Base-by-base conservation (phyloP, 37 sponge, comb jelly and placozoan genomes). In the Aphrocallistes beatrix region DNA sequence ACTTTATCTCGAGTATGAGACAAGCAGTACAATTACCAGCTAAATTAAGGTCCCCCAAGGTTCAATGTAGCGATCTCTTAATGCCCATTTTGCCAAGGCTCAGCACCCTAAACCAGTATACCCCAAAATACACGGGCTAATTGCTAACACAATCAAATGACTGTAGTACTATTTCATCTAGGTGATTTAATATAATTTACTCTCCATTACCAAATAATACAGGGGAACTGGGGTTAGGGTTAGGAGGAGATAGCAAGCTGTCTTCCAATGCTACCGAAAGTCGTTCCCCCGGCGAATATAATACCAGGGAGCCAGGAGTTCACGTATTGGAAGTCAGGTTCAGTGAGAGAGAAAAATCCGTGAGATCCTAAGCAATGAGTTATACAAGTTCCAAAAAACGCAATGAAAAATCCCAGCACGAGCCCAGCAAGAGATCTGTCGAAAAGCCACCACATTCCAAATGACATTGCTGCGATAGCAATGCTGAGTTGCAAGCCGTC, bases 401-500 rank as follows among this genome's bases (percentile, higher is more conserved):
- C 87, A 19, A 95, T 38, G 81, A 90, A 8, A 39, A 93, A 38
- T 30, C 92, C 90, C 37, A 95, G 87, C 3, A 86, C 38, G 37
- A 98, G 90, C 0, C 99, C 99, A 25, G 85, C 51, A 23, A 75
- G 50, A 13, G 96, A 90, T 13, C 99, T 69, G 84, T 98, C 99
- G 87, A 93, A 98, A 75, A 98, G 51, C 92, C 92, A 98, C 99
- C 99, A 98, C 91, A 98, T 85, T 0, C 94, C 94, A 1, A 93
- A 85, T 19, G 96, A 93, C 51, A 98, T 86, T 0, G 90, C 94
- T 36, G 90, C 86, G 50, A 98, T 86, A 3, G 96, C 90, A 1
- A 92, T 83, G 0, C 88, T 82, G 8, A 98, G 82, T 82, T 98
- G 96, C 36, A 90, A 19, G 30, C 87, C 90, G 39, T 90, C 90